Evolutionary conservation across 2,888 invertebrate species (phyloP), one percentile per base, ranked within the genome.

Genomic region (Caenorhabditis angaria): DNA sequence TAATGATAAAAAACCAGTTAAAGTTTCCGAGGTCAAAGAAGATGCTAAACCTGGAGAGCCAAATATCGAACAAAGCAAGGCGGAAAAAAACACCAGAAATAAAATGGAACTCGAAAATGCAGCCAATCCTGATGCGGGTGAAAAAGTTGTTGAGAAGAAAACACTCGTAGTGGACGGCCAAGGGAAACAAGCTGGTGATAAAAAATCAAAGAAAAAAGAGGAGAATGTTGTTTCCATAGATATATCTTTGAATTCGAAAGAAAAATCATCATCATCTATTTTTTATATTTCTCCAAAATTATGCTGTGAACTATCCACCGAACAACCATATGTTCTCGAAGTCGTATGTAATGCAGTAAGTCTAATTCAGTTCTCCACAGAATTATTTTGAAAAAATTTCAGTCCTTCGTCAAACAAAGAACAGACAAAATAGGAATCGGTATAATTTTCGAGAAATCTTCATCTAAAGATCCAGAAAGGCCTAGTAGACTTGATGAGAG

Each of bases 391-490:
- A n/a, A n/a, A n/a, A n/a, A 6, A 5, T 65, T 65, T 24, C 56
- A 71, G 66, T 60, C 20, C 0, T 75, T 79, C 24, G 65, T 65
- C n/a, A 79, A 79, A 32, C 72, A 72, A 28, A 28, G 79, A 32
- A 77, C 77, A 4, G 79, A 72, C 35, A 77, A 77, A 54, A 79
- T 81, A 25, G 79, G 79, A 1, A 76, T 81, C 12, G 81, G 81
- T 20, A 72, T 81, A 18, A 74, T 81, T 29, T 81, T 70, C 61
- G 80, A 78, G 50, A 32, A 66, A 10, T 56, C 63, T 14, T 48
- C 53, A 0, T 22, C 50, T 48, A 61, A 54, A 20, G 32, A 47
- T 28, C 50, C 54, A 12, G 48, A 50, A 2, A 50, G 75, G 24
- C 65, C 69, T 4, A 66, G 58, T 51, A 65, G 62, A 18, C 53